phyloP scores from a whole-genome alignment of 2,888 invertebrate genomes.

The Corythucha ciliata region DNA sequence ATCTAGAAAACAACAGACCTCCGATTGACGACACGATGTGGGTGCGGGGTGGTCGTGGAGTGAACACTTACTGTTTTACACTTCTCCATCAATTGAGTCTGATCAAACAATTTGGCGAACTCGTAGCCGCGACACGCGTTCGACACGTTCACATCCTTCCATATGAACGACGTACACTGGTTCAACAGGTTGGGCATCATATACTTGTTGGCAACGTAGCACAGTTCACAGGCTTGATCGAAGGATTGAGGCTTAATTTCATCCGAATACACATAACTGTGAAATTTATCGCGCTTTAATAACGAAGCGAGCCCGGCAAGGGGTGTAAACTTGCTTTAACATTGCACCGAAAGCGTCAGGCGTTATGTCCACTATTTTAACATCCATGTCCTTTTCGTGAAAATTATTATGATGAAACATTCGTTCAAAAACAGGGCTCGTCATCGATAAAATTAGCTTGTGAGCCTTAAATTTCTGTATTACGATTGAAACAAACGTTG shows the following conservation, averaged over 20 bases:
- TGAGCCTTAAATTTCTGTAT: conserved; percentile 61
- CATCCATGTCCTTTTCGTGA: conserved; percentile 57
- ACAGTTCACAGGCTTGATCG: conserved; percentile 76
- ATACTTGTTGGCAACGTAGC: conserved; percentile 81
- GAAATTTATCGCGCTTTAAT: conserved; percentile 28
- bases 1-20: conserved; percentile 45
- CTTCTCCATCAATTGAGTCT: conserved; percentile 68
- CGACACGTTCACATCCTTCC: conserved; percentile 67
- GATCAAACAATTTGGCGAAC: conserved; percentile 76
- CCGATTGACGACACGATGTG: not conserved
- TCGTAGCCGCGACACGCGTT: conserved; percentile 80
- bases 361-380: conserved; percentile 72
- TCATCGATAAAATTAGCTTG: conserved; percentile 73
- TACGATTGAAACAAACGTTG: not conserved
- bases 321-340: conserved; percentile 51
- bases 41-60: not conserved
- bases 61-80: conserved; percentile 55
- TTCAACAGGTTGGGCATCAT: conserved; percentile 75
- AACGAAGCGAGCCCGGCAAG: conserved; percentile 1
- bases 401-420: conserved; percentile 74
- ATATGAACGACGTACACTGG: conserved; percentile 72
- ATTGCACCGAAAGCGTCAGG: conserved; percentile 76
- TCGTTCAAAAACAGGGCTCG: conserved; percentile 78
- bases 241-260: conserved; percentile 69
- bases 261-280: conserved; percentile 72